Base-by-base conservation (phyloP, 2,888 invertebrate species). In the Philaethria dido region DNA sequence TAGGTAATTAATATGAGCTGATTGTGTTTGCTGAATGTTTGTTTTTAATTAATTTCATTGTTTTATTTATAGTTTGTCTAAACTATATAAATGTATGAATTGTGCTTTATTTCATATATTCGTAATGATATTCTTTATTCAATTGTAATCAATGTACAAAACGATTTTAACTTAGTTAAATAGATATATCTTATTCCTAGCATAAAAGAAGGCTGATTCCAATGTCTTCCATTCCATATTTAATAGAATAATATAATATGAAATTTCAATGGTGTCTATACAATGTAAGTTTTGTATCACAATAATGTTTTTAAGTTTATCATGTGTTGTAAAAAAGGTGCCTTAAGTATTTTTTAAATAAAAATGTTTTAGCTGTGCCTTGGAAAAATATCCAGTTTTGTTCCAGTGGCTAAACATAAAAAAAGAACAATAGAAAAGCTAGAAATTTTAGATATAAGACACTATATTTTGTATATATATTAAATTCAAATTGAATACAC, bases 141-240 rank as follows among this genome's bases (percentile, higher is more conserved):
- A 39, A 64, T 50, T 54, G 57, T 64, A 66, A 69, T 66, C 55
- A 70, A 73, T 75, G 75, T 77, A 76, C 75, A 76, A 75, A 77
- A 70, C 39, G 60, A 63, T 42, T 57, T 64, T 64, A 39, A 66
- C 22, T 5, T 57, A 57, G 22, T 57, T 22, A 13, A 39, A n/a
- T 57, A 42, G n/a, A n/a, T 42, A 57, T 9, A 3, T 16, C n/a
- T 22, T 57, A 57, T 42, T 57, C 9, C 5, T 68, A 61, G 62
- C 55, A 62, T 42, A 59, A 67, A 62, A 59, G 72, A 73, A 75
- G 76, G 73, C 74, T 77, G 74, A 76, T 66, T 59, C 45, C 66
- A 69, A 71, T 66, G 77, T 75, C 73, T 77, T 77, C 76, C 74
- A 73, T 73, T 73, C 65, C 29, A 64, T 64, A 66, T 67, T 14